Evolutionary conservation across 2,113 vertebrate species (phyloP), one percentile per base, ranked within the genome.

Genomic region (Tetrao urogallus): DNA sequence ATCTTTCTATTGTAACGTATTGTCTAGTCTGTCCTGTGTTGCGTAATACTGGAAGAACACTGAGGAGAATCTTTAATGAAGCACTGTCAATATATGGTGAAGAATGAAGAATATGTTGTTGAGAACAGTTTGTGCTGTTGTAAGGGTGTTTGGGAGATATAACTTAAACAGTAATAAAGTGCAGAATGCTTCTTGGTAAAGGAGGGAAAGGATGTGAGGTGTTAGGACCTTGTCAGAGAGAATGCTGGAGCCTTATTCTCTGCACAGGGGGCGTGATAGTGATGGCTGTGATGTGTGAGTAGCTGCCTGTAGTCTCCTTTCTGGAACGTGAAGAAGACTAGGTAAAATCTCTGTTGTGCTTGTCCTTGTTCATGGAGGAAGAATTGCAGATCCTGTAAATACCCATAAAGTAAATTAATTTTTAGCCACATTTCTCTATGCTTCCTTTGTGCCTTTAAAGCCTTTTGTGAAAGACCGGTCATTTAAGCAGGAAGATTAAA

Each of bases 401-500:
- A 40, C 54, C 63, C 7, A 34, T 63, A 9, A 79, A 10, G 38
- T 74, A 38, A 38, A 38, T 76, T 64, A 80, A 64, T 43, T 67
- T 67, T 64, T 77, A 69, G 52, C 81, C 69, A 71, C 30, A 2
- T 24, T 71, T 84, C 42, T 60, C 38, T 43, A 79, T 76, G 60
- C 75, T 89, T 64, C 56, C 81, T 71, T 79, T 95, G 42, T 89
- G 38, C 69, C 78, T 85, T 52, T 70, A 65, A 58, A 93, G 64
- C 63, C 67, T 74, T 64, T 88, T 52, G 48, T 6, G 6, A 77
- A 57, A 88, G 28, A 86, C 17, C 50, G 66, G 8, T 56, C 34
- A 42, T 76, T 91, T 82, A 88, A 87, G 54, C 64, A 82, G 67
- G 82, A 90, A 94, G 45, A 28, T 93, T 89, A 87, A 72, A 94